These are phyloP conservation scores for Cyprinus carpio DNA, from an alignment of 2,113 vertebrate species.

Conservation along the genomic window DNA sequence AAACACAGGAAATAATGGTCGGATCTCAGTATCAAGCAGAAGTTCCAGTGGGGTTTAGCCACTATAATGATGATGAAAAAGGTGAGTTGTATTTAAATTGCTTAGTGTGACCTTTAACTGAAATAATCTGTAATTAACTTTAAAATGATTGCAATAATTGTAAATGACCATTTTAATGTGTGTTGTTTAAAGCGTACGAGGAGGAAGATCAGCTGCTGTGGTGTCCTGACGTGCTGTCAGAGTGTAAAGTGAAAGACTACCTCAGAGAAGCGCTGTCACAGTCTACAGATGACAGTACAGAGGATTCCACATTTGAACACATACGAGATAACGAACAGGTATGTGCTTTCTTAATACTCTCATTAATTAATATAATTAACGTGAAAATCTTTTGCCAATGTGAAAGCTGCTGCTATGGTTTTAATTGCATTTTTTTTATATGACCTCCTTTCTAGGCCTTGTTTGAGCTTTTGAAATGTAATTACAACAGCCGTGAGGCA, in stretches of 20 bases:
- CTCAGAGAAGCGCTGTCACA: constrained; percentile 84
- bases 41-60: constrained; percentile 86
- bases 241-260: constrained; percentile 89
- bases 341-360: constrained; percentile 8
- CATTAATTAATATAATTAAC: not conserved
- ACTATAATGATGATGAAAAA: constrained; percentile 79
- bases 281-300: constrained; percentile 79
- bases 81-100: constrained; percentile 68
- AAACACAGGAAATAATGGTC: constrained; percentile 93
- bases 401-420: not conserved
- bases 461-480: constrained; percentile 89
- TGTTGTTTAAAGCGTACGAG: constrained; percentile 80
- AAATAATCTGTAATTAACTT: not conserved
- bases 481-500: constrained; percentile 88
- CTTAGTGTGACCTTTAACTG: not conserved
- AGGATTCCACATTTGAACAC: constrained; percentile 78
- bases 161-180: not conserved
- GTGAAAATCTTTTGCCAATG: not conserved
- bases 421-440: not conserved
- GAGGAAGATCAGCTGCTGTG: constrained; percentile 93
- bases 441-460: constrained; percentile 78
- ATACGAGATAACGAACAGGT: constrained; percentile 93
- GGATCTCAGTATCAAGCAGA: constrained; percentile 95
- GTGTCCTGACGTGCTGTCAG: constrained; percentile 85
- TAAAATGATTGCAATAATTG: not conserved